phyloP scores from a whole-genome alignment of 2,888 invertebrate species.

The Sinotaia quadrata region DNA sequence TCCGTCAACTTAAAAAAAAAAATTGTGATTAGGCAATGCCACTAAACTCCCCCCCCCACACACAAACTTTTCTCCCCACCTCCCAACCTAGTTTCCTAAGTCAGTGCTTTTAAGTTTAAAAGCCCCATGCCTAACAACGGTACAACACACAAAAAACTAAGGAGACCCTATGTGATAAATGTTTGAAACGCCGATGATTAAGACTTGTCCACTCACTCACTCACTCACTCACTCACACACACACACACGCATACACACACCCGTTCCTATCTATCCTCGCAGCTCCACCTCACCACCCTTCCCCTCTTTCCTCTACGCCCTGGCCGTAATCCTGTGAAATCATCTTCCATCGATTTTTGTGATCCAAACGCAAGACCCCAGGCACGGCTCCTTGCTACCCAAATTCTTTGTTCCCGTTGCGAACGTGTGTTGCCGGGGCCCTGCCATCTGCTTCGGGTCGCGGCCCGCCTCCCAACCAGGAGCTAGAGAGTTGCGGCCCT shows the following conservation, averaged over 20 bases:
- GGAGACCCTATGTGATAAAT: too few relatives aligned
- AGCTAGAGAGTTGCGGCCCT: background rate
- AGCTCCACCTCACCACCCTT: background rate
- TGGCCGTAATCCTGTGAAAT: slow-evolving; percentile 1
- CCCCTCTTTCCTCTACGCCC: background rate
- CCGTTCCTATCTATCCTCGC: background rate
- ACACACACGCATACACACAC: background rate
- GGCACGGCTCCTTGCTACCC: background rate
- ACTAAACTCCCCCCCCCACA: too few relatives aligned
- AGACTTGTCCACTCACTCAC: background rate
- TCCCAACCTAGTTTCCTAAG: background rate
- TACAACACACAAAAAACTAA: too few relatives aligned
- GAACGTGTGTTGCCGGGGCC: slow-evolving; percentile 13
- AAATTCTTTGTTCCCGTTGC: slow-evolving; percentile 6
- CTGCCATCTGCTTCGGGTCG: slow-evolving; percentile 14
- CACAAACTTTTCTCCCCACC: too few relatives aligned
- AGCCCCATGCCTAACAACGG: too few relatives aligned
- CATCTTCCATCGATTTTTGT: slow-evolving; percentile 19
- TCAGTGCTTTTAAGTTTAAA: background rate
- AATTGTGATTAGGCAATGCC: too few relatives aligned
- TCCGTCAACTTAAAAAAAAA: too few relatives aligned
- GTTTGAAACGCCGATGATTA: too few relatives aligned
- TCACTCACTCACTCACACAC: background rate
- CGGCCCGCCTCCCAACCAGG: slow-evolving; percentile 1
- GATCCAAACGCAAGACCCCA: slow-evolving; percentile 6